Conservation (phyloP, 2,888 invertebrate species). For the Noctua janthe region DNA sequence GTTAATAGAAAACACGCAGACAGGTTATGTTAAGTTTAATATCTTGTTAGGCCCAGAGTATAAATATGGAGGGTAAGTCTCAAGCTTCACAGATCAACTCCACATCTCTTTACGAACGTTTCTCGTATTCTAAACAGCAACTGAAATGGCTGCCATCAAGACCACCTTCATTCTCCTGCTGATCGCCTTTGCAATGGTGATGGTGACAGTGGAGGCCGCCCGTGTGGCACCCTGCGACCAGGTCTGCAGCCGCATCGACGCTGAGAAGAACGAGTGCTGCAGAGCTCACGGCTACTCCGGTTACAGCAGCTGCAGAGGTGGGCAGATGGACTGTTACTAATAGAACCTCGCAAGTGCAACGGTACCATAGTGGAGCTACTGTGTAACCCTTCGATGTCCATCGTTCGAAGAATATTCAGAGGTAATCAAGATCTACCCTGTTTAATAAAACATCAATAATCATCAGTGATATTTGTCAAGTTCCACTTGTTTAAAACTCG, state of each 20-base stretch:
- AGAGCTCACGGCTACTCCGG: constrained; percentile 23
- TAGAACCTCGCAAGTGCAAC: background rate
- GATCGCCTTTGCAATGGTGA: constrained; percentile 45
- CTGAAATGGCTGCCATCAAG: constrained; percentile 41
- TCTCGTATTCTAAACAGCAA: too few relatives aligned
- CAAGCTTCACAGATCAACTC: too few relatives aligned
- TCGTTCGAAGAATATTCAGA: background rate
- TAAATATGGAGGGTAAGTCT: background rate
- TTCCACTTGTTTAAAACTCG: too few relatives aligned
- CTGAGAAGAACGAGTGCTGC: constrained; percentile 42
- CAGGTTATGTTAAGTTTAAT: too few relatives aligned
- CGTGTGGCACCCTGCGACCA: constrained; percentile 38
- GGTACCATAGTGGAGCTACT: constrained; percentile 14
- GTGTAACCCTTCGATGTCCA: background rate
- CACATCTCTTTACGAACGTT: too few relatives aligned
- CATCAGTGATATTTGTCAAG: too few relatives aligned
- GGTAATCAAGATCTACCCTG: constrained; percentile 18
- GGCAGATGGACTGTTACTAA: background rate
- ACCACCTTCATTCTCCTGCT: constrained; percentile 39
- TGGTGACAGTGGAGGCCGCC: constrained; percentile 29
- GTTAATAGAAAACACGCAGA: background rate
- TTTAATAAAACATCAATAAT: too few relatives aligned
- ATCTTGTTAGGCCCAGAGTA: background rate
- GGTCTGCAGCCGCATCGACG: constrained; percentile 19
- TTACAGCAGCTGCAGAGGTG: rapidly evolving